phyloP scores from a whole-genome alignment of 2,888 invertebrate genomes.

The Melanophora roralis region DNA sequence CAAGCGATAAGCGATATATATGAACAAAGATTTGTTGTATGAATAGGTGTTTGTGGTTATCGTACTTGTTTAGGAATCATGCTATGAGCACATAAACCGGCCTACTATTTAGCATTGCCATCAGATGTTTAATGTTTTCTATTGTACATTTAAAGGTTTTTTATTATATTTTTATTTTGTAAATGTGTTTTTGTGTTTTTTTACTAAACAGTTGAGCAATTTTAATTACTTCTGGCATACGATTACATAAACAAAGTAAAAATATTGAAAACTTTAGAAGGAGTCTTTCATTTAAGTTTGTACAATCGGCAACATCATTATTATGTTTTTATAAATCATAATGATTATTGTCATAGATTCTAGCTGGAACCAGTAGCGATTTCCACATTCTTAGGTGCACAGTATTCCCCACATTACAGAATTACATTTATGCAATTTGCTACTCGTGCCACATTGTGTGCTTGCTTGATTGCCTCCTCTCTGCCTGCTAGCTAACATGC shows the following conservation, averaged over 20 bases:
- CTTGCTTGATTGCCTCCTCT: not conserved
- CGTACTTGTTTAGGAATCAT: slow-evolving; percentile 18
- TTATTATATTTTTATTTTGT: slow-evolving; percentile 6
- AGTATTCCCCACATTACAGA: not conserved
- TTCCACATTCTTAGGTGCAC: not conserved
- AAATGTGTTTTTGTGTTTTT: not conserved
- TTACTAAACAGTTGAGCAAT: slow-evolving; percentile 58
- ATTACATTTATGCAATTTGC: not conserved
- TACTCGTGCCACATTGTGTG: not conserved
- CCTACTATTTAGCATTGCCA: slow-evolving; percentile 34
- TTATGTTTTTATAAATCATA: not conserved
- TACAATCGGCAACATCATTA: slow-evolving; percentile 31
- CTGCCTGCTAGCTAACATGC: not conserved
- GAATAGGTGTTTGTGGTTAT: not conserved
- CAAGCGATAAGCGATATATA: no score
- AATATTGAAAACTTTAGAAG: slow-evolving; percentile 40
- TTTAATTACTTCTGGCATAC: slow-evolving; percentile 60
- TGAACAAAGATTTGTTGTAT: no score
- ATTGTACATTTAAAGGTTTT: slow-evolving; percentile 34
- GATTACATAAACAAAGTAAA: slow-evolving; percentile 48
- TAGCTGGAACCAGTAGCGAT: not conserved
- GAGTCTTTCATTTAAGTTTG: slow-evolving; percentile 15
- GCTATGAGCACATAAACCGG: slow-evolving; percentile 24
- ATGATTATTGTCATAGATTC: slow-evolving; percentile 10
- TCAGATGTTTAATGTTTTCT: slow-evolving; percentile 47